Base-by-base conservation (phyloP, 2,888 invertebrate genomes). In the Meghimatium bilineatum region DNA sequence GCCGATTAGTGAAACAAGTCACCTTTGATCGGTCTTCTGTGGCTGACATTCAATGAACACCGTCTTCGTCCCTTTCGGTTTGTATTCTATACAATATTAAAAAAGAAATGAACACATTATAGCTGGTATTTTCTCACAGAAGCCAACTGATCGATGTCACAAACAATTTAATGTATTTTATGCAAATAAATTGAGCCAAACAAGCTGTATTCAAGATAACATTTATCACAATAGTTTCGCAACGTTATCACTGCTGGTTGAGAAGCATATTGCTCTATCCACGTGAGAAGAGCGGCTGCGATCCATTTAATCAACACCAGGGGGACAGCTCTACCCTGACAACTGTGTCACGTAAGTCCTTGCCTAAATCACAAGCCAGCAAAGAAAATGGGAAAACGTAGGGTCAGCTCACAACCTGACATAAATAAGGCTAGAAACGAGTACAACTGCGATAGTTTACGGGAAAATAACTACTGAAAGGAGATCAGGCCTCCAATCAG, bases 141-240 rank as follows among this genome's bases (percentile, higher is more conserved):
- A 38, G 63, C 38, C n/a, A 32, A 14, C n/a, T n/a, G 63, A 36
- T 36, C 5, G 77, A 77, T 36, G 23, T 17, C 38, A 77, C 63
- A 10, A 77, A 77, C 77, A 77, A 63, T 77, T 77, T 77, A 77
- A 77, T 77, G 77, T 77, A 77, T 77, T 77, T 63, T 38, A 38
- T n/a, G 38, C 63, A 77, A n/a, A 77, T 77, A 60, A 63, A 60
- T 38, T 26, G 36, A 63, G 63, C 63, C n/a, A 77, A 77, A 63
- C 56, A 63, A 38, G 60, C 26, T n/a, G 63, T 63, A 38, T 63
- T 77, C n/a, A 77, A 77, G 77, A 77, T 77, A 77, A 38, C 77
- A 77, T 77, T 77, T 77, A 77, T 77, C 63, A 77, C 77, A 36
- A 77, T 36, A 17, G 63, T 38, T 49, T 77, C 60, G n/a, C 36